Evolutionary conservation across 2,113 vertebrate genomes (phyloP).

Genomic region (Bufo gargarizans): DNA sequence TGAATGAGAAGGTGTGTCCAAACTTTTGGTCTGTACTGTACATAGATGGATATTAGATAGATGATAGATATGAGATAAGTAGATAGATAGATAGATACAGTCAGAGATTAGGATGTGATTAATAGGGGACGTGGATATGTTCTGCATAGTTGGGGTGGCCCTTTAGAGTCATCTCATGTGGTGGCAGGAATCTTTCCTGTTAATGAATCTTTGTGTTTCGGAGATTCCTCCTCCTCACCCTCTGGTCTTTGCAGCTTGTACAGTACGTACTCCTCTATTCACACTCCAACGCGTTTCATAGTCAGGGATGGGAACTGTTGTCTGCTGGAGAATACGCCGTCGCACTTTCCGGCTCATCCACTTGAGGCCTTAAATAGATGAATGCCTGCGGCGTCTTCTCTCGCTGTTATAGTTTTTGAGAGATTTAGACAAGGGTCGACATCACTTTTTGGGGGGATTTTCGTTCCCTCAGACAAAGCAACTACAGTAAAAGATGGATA

Average conservation of each 20-base stretch:
- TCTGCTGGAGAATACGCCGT: background rate
- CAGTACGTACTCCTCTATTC: background rate
- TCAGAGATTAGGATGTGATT: no score
- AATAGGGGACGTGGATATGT: no score
- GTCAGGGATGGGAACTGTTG: background rate
- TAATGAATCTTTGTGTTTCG: background rate
- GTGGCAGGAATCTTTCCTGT: no score
- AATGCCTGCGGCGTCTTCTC: background rate
- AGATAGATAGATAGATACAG: no score
- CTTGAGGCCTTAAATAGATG: constrained; percentile 19
- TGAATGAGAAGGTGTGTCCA: no score
- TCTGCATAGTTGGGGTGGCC: no score
- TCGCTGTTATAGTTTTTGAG: constrained; percentile 3
- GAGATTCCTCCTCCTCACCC: background rate
- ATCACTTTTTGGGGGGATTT: background rate
- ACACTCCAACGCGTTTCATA: background rate
- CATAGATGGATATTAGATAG: no score
- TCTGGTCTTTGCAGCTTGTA: background rate
- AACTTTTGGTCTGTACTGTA: no score
- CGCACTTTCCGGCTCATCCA: constrained; percentile 32
- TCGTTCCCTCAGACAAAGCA: constrained; percentile 45
- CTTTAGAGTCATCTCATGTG: no score
- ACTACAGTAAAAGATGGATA: constrained; percentile 59
- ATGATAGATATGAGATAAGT: no score
- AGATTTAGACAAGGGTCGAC: constrained; percentile 3